A percentile compares a stretch with the other conserved stretches of the same genome.
These are phyloP conservation scores for Elephantulus edwardii DNA, from an alignment of 2,113 vertebrate species.

Conservation along the genomic window DNA sequence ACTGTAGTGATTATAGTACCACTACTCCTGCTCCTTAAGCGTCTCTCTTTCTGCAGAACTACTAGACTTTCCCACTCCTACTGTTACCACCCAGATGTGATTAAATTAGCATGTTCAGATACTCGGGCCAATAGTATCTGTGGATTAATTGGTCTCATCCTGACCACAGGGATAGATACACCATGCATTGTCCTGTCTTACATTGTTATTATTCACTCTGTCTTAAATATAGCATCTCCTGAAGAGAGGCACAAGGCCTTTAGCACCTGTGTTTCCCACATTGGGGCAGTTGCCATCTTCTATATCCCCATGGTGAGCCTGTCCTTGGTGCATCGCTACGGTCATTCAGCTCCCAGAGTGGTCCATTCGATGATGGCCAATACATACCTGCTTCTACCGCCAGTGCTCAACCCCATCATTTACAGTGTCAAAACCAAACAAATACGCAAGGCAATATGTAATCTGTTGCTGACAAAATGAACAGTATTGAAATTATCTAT, in stretches of 20 bases:
- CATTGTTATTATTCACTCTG: not conserved
- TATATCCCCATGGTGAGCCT: not conserved
- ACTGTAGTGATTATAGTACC: not conserved
- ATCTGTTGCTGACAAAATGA: constrained; percentile 29
- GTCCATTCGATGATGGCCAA: not conserved
- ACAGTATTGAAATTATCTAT: not conserved
- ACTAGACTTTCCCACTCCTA: not conserved
- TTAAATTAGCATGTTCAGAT: not conserved
- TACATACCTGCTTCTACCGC: not conserved
- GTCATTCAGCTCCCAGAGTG: not conserved
- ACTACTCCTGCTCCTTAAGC: not conserved
- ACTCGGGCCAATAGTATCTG: not conserved
- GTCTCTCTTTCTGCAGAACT: not conserved
- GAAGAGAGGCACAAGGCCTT: not conserved
- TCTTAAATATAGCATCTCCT: not conserved
- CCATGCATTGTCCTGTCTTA: not conserved
- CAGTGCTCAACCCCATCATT: constrained; percentile 54
- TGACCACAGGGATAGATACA: not conserved
- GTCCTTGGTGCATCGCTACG: not conserved
- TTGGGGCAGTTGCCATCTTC: not conserved
- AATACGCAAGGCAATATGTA: not conserved
- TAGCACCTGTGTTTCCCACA: not conserved
- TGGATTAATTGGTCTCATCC: not conserved
- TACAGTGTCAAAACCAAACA: constrained; percentile 54
- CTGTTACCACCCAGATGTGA: not conserved